Conservation (phyloP, 2,888 invertebrate species). For the Melinaea marsaeus region DNA sequence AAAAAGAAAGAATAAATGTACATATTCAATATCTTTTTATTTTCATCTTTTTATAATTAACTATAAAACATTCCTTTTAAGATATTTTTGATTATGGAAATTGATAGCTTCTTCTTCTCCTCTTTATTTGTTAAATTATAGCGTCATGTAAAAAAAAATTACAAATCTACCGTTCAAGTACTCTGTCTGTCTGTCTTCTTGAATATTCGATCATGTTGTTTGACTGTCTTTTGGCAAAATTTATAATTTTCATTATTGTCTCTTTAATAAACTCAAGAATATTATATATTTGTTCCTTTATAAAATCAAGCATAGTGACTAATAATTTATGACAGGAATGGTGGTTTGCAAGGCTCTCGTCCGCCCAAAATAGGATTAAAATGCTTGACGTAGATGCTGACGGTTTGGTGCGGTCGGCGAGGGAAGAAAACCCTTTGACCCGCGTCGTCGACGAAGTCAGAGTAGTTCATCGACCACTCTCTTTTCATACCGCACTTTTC, state of each 20-base stretch:
- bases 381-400: conserved; percentile 61
- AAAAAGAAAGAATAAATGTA: conserved; percentile 20
- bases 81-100: too few species aligned
- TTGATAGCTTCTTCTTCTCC: too few species aligned
- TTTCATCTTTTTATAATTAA: conserved; percentile 7
- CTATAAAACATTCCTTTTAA: neutral
- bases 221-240: neutral
- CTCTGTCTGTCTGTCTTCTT: neutral
- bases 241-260: neutral
- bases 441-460: conserved; percentile 66
- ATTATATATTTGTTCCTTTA: neutral
- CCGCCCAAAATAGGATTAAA: conserved; percentile 36
- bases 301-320: neutral
- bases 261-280: neutral
- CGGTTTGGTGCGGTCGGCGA: conserved; percentile 65
- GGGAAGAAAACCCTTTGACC: conserved; percentile 73
- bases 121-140: too few species aligned
- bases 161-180: neutral
- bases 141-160: neutral
- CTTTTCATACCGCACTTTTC: conserved; percentile 69
- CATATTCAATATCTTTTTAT: conserved; percentile 11
- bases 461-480: conserved; percentile 71
- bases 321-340: conserved; percentile 18
- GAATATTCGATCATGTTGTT: neutral
- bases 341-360: conserved; percentile 40